Base-by-base conservation (phyloP, 2,797 vertebrate species). In the Crenichthys baileyi region DNA sequence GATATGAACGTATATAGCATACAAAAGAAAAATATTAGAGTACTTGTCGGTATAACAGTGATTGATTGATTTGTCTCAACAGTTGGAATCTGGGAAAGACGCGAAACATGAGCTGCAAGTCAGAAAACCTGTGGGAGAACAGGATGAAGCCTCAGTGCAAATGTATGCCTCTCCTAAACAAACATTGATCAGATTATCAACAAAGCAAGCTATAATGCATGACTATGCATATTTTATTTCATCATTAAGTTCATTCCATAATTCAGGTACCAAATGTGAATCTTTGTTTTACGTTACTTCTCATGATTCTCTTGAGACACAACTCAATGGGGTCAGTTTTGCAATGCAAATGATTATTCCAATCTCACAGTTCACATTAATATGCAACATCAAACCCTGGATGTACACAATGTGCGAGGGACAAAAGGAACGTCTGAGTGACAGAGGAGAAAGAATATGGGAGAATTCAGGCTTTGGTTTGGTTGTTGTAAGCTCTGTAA, bases 401-500 rank as follows among this genome's bases (percentile, higher is more conserved):
- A 83, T 55, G 70, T 70, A 79, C 20, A 78, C 71, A 84, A 56
- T 73, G 78, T 76, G 77, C n/a, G 24, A 51, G 44, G 79, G 31
- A 78, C 39, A 76, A 81, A 72, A 77, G 60, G 79, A 73, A 78
- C 20, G 70, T 56, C 55, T 70, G 73, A 90, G 73, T 29, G 55
- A 81, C 41, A 50, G 48, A 70, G 26, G 78, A 58, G 68, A 81
- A 60, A 72, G 67, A 44, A 65, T 84, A 76, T 73, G 50, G 75
- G 73, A 74, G 65, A 81, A 68, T 87, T 85, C 60, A 78, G 87
- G 84, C 89, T 92, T n/a, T n/a, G n/a, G 89, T 93, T 93, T 94
- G 91, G 92, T 92, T 82, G 84, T 81, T 73, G 84, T 77, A 90
- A 77, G 68, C 72, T 24, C 80, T 78, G 70, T 85, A 80, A 91